Evolutionary conservation across 2,797 vertebrate species (phyloP).

Genomic region (Gymnoscopelus braueri): DNA sequence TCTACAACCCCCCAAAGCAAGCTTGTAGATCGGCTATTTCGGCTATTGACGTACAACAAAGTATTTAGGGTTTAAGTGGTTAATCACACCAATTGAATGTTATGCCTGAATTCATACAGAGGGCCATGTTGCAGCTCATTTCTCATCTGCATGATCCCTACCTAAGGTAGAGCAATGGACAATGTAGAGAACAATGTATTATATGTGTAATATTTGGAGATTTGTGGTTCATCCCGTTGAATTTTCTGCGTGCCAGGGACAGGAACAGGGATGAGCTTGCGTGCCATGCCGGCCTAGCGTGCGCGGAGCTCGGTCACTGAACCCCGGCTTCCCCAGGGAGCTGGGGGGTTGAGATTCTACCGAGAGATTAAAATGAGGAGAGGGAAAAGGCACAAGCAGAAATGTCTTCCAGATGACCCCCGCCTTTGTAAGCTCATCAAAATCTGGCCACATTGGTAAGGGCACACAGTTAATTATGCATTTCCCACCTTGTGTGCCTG

Average conservation of each 20-base stretch:
- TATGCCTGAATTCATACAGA: no score
- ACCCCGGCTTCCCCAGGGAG: slow-evolving; percentile 78
- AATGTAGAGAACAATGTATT: slow-evolving; percentile 56
- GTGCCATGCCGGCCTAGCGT: slow-evolving; percentile 79
- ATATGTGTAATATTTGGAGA: slow-evolving; percentile 59
- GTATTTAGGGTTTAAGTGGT: no score
- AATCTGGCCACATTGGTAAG: slow-evolving; percentile 57
- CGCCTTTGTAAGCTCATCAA: slow-evolving; percentile 70
- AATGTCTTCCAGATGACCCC: slow-evolving; percentile 87
- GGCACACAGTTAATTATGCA: slow-evolving; percentile 41
- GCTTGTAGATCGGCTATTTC: no score
- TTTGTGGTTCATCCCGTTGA: slow-evolving; percentile 64
- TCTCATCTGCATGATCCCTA: no score
- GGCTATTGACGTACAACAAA: no score
- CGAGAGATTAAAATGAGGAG: slow-evolving; percentile 83
- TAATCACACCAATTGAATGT: no score
- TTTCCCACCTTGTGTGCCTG: slow-evolving; percentile 37
- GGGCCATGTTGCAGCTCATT: no score
- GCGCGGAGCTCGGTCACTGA: slow-evolving; percentile 76
- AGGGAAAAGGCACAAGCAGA: slow-evolving; percentile 73
- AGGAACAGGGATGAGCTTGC: slow-evolving; percentile 78
- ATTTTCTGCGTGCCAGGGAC: slow-evolving; percentile 65
- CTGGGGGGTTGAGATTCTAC: slow-evolving; percentile 52
- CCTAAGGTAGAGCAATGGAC: not conserved
- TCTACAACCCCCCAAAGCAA: no score